These are phyloP conservation scores for Montipora capricornis DNA, from an alignment of 64 coral and sea anemone species.

Conservation along the genomic window DNA sequence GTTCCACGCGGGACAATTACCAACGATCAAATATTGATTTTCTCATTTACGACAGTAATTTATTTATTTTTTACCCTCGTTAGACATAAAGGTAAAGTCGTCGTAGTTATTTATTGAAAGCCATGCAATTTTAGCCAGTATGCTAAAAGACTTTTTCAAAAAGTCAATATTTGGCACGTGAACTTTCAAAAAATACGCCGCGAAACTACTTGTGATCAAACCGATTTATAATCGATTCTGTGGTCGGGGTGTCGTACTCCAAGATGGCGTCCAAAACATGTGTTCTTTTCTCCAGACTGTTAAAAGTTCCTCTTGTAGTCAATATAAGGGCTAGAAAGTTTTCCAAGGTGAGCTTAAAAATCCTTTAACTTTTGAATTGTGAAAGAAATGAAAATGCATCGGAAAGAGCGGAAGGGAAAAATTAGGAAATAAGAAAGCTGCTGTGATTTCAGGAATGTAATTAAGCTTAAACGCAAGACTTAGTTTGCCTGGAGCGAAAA, in stretches of 20 bases:
- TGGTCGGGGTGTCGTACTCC: not conserved
- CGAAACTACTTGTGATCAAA: too few relatives aligned
- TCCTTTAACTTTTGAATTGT: not conserved
- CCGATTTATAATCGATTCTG: not conserved
- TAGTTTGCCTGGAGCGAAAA: too few relatives aligned
- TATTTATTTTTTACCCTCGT: not conserved
- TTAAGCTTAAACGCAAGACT: too few relatives aligned
- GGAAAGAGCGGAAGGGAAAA: too few relatives aligned
- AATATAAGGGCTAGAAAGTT: constrained; percentile 5
- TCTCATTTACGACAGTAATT: not conserved
- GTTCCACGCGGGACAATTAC: constrained; percentile 46
- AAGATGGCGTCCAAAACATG: constrained; percentile 7
- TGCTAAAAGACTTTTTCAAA: not conserved
- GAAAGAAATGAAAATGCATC: not conserved
- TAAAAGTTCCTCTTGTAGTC: constrained; percentile 26
- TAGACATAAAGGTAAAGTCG: too few relatives aligned
- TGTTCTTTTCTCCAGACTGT: not conserved
- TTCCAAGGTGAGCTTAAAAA: constrained; percentile 4
- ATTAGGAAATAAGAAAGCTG: too few relatives aligned
- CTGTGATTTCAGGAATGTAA: not conserved
- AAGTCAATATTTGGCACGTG: too few relatives aligned
- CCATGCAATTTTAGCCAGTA: not conserved
- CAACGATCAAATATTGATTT: not conserved
- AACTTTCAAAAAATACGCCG: too few relatives aligned
- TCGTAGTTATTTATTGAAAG: not conserved